Conservation (phyloP, 2,888 invertebrate genomes). For the Tenthredo scrophulariae region DNA sequence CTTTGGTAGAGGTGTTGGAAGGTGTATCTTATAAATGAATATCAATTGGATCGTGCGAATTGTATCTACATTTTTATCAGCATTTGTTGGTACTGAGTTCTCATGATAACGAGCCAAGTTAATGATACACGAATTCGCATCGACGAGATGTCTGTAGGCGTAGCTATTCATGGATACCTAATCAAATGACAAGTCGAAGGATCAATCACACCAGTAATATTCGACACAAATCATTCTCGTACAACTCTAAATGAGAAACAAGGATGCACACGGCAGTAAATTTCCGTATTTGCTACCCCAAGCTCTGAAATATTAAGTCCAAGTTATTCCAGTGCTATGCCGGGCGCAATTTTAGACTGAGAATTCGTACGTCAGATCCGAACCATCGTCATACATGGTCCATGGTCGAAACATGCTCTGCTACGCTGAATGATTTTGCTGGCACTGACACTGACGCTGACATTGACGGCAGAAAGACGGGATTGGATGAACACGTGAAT, state of each 20-base stretch:
- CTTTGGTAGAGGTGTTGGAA: not conserved
- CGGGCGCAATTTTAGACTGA: not conserved
- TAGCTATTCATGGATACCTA: not conserved
- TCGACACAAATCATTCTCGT: not conserved
- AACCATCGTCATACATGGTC: not conserved
- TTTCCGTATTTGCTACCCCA: not conserved
- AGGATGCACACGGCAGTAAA: too few species aligned
- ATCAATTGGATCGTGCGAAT: constrained; percentile 14
- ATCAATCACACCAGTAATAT: not conserved
- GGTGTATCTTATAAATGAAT: constrained; percentile 23
- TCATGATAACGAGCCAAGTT: not conserved
- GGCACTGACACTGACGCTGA: not conserved
- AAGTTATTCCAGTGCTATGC: not conserved
- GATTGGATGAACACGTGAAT: not conserved
- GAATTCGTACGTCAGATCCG: not conserved
- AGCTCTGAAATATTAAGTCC: not conserved
- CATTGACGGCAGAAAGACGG: not conserved
- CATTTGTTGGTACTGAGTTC: not conserved
- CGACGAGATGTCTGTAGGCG: not conserved
- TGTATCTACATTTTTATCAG: not conserved
- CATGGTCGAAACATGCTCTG: not conserved
- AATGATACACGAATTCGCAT: not conserved
- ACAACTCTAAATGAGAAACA: too few species aligned
- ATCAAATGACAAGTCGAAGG: not conserved
- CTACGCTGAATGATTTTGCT: not conserved